Conservation (phyloP, 2,113 vertebrate genomes). For the Phainopepla nitens region DNA sequence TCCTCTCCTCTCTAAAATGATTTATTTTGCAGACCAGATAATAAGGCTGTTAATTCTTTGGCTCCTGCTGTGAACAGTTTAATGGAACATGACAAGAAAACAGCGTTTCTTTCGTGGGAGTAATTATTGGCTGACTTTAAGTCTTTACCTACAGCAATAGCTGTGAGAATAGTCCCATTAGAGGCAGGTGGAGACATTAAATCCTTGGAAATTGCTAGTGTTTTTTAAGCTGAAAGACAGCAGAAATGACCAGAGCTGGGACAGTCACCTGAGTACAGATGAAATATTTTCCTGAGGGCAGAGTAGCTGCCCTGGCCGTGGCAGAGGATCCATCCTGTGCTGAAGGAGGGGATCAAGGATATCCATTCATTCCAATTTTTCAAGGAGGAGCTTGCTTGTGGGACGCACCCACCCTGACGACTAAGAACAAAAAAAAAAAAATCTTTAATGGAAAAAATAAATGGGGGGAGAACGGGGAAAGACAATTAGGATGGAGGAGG, state of each 20-base stretch:
- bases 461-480: neutral
- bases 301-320: neutral
- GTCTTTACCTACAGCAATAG: conserved; percentile 30
- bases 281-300: neutral
- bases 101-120: conserved; percentile 32
- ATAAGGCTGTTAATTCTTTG: conserved; percentile 42
- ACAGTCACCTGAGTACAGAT: neutral
- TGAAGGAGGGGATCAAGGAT: neutral
- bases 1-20: conserved; percentile 4
- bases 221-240: neutral
- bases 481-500: neutral
- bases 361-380: neutral
- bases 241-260: neutral
- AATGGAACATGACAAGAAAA: conserved; percentile 61
- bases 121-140: conserved; percentile 42
- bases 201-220: neutral
- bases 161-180: conserved; percentile 12
- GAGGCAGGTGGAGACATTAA: conserved; percentile 5
- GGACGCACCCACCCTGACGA: neutral
- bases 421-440: neutral
- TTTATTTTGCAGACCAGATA: conserved; percentile 26
- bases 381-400: neutral
- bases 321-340: neutral
- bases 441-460: neutral
- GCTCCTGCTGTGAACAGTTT: conserved; percentile 17